These are phyloP conservation scores for Nothura maculosa DNA, from an alignment of 2,797 vertebrate genomes.

Conservation along the genomic window DNA sequence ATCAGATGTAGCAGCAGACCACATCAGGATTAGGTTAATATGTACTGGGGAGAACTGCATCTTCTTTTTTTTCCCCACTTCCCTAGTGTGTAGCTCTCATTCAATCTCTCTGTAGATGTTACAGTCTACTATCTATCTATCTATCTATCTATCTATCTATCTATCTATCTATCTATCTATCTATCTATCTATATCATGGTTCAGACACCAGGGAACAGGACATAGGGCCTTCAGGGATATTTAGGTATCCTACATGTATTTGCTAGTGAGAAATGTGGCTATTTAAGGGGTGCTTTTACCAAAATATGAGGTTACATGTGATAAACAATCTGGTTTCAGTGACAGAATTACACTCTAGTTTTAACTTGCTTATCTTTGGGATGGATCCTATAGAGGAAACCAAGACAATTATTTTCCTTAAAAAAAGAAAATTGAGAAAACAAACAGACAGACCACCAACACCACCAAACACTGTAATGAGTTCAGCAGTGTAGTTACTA, in stretches of 20 bases:
- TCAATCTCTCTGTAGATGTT: not conserved
- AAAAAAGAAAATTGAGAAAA: not conserved
- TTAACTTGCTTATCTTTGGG: not conserved
- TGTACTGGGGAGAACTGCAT: not conserved
- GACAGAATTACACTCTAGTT: not conserved
- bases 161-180: too few relatives aligned
- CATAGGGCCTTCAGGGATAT: not conserved
- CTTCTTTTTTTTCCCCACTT: not conserved
- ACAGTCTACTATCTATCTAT: not conserved
- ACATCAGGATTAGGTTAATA: not conserved
- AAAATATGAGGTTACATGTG: not conserved
- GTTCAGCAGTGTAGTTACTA: not conserved
- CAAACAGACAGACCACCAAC: too few relatives aligned
- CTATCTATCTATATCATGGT: too few relatives aligned
- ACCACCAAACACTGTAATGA: not conserved
- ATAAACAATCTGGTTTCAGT: not conserved
- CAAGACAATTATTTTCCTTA: not conserved
- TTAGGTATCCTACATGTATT: not conserved
- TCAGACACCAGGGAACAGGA: not conserved
- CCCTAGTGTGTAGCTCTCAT: not conserved
- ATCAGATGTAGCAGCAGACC: conserved; percentile 21
- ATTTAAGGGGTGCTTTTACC: not conserved
- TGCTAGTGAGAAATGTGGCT: not conserved
- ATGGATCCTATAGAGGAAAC: not conserved
- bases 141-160: too few relatives aligned